Percentiles rank a stretch among this genome's conserved stretches.
Evolutionary conservation across 2,113 vertebrate species (phyloP).

Genomic region (Capreolus pygargus): DNA sequence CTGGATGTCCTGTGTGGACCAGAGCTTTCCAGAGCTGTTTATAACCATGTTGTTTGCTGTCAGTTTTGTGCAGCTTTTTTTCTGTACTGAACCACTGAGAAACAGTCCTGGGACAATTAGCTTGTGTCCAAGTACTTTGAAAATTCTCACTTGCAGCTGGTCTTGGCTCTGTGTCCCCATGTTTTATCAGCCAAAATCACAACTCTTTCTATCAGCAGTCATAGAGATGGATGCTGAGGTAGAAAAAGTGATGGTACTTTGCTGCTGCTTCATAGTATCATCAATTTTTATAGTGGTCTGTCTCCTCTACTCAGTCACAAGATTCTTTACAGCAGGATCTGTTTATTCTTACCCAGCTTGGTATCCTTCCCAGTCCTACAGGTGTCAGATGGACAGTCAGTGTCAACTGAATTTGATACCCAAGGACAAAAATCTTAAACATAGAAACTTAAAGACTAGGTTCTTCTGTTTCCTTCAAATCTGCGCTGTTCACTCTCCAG

Average conservation of each 20-base stretch:
- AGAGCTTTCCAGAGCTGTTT: not conserved
- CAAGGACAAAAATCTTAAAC: not conserved
- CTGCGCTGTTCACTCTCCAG: not conserved
- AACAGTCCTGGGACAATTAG: not conserved
- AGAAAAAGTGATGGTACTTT: not conserved
- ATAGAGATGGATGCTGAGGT: not conserved
- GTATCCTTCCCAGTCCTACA: not conserved
- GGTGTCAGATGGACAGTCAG: not conserved
- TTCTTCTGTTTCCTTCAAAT: not conserved
- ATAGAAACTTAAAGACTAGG: not conserved
- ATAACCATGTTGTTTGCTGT: fast-evolving
- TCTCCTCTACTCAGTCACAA: not conserved
- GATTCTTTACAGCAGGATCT: not conserved
- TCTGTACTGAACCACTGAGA: not conserved
- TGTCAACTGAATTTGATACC: not conserved
- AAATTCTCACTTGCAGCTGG: not conserved
- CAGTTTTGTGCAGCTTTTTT: not conserved
- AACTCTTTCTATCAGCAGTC: not conserved
- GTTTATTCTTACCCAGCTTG: not conserved
- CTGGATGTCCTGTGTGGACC: fast-evolving
- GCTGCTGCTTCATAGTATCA: fast-evolving
- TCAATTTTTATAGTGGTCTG: not conserved
- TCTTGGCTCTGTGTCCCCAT: not conserved
- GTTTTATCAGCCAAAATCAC: not conserved
- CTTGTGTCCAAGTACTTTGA: not conserved